Percentiles rank a stretch among this genome's conserved stretches.
Conservation (phyloP, 2,797 vertebrate genomes). For the Erethizon dorsatum region DNA sequence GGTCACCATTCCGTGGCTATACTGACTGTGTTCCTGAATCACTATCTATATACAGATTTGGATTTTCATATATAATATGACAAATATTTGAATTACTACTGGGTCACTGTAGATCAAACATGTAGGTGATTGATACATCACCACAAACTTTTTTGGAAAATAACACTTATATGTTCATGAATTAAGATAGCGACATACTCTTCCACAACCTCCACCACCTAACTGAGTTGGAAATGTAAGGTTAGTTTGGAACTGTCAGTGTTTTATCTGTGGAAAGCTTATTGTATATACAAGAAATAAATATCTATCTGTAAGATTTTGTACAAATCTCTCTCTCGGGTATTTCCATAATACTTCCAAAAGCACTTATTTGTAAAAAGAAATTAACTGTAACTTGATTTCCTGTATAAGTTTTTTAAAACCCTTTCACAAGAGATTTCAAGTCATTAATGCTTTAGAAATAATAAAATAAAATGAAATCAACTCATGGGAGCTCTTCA, state of each 20-base stretch:
- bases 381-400: background rate
- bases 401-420: background rate
- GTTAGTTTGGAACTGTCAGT: background rate
- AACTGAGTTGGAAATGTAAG: background rate
- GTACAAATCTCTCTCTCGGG: background rate
- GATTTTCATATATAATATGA: background rate
- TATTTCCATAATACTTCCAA: constrained; percentile 27
- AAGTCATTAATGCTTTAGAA: constrained; percentile 7
- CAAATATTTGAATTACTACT: background rate
- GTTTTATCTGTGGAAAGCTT: background rate
- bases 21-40: background rate
- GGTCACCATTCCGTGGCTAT: background rate
- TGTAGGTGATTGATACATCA: background rate
- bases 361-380: background rate
- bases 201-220: background rate
- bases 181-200: background rate
- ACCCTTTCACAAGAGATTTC: background rate
- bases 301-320: background rate
- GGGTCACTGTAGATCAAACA: background rate
- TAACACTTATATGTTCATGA: background rate
- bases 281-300: background rate
- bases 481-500: background rate
- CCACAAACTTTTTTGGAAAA: background rate
- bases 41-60: background rate
- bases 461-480: constrained; percentile 51